Evolutionary conservation across 1,140 invertebrate genomes (phyloP).

Genomic region (Metaphire vulgaris): DNA sequence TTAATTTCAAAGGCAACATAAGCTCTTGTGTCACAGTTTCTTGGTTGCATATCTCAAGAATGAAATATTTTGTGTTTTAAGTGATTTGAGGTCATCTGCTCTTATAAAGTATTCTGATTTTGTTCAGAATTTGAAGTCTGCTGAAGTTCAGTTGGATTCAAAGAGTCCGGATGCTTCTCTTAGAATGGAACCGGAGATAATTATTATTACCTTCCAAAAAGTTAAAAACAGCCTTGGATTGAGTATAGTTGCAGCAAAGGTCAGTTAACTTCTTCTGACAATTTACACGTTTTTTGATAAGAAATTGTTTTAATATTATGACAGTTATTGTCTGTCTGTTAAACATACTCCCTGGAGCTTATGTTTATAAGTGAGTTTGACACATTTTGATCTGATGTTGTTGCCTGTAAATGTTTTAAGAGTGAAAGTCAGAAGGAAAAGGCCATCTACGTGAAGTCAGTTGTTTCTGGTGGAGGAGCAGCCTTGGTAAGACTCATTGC

Average conservation of each 20-base stretch:
- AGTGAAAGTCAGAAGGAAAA: conserved; percentile 80
- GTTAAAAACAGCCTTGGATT: conserved; percentile 52
- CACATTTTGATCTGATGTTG: not conserved
- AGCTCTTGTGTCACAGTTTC: too few relatives aligned
- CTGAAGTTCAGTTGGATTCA: conserved; percentile 17
- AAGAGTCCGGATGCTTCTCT: conserved; percentile 1
- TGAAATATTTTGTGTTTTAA: too few relatives aligned
- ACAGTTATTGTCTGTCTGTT: too few relatives aligned
- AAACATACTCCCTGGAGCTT: too few relatives aligned
- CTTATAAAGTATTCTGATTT: too few relatives aligned
- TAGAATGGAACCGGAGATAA: conserved; percentile 43
- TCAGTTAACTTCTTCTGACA: conserved; percentile 32
- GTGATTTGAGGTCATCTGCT: too few relatives aligned
- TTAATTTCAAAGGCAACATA: too few relatives aligned
- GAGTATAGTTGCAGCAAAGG: conserved; percentile 51
- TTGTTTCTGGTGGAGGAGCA: conserved; percentile 89
- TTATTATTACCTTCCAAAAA: conserved; percentile 45
- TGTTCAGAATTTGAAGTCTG: not conserved
- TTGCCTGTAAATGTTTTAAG: conserved; percentile 55
- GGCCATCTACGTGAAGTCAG: conserved; percentile 96
- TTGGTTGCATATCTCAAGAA: too few relatives aligned
- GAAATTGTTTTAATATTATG: too few relatives aligned
- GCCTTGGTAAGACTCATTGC: conserved; percentile 74
- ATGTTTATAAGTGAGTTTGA: too few relatives aligned
- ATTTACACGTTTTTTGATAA: conserved; percentile 6